A percentile compares a stretch with the other conserved stretches of the same genome.
phyloP scores from a whole-genome alignment of 2,888 invertebrate genomes.

The Bombyx huttoni region DNA sequence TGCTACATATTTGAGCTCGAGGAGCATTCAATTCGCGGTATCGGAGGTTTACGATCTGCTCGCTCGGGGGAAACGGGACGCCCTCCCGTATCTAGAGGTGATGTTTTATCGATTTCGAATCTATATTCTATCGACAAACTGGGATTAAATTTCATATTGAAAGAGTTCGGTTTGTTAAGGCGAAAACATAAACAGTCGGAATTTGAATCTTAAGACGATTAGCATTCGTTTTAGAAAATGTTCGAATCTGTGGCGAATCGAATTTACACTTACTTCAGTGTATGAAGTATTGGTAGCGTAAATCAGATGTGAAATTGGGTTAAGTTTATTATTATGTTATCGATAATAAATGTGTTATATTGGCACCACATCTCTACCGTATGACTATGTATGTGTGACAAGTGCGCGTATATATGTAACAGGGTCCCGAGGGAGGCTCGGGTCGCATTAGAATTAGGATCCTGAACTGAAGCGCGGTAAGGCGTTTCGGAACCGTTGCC shows the following conservation, averaged over 20 bases:
- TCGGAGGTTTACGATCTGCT: slow-evolving; percentile 66
- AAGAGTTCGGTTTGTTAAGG: no score
- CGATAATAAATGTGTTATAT: background rate
- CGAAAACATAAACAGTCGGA: no score
- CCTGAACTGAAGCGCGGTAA: slow-evolving; percentile 40
- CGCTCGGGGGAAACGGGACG: slow-evolving; percentile 64
- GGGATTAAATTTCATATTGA: background rate
- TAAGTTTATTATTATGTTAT: background rate
- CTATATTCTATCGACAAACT: background rate
- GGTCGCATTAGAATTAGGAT: slow-evolving; percentile 60
- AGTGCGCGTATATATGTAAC: slow-evolving; percentile 19
- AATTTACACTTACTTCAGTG: no score
- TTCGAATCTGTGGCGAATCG: no score
- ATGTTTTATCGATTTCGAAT: background rate
- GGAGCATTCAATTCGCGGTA: slow-evolving; percentile 64
- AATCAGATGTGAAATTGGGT: background rate
- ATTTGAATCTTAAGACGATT: no score
- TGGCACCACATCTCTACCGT: background rate
- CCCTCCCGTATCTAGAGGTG: slow-evolving; percentile 30
- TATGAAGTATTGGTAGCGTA: no score
- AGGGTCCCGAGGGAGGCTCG: slow-evolving; percentile 10
- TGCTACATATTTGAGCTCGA: slow-evolving; percentile 50
- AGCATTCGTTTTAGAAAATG: no score
- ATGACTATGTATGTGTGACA: slow-evolving; percentile 15
- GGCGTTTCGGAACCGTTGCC: slow-evolving; percentile 26